These are phyloP conservation scores for Polyommatus icarus DNA, from an alignment of 2,888 invertebrate species.

Conservation along the genomic window DNA sequence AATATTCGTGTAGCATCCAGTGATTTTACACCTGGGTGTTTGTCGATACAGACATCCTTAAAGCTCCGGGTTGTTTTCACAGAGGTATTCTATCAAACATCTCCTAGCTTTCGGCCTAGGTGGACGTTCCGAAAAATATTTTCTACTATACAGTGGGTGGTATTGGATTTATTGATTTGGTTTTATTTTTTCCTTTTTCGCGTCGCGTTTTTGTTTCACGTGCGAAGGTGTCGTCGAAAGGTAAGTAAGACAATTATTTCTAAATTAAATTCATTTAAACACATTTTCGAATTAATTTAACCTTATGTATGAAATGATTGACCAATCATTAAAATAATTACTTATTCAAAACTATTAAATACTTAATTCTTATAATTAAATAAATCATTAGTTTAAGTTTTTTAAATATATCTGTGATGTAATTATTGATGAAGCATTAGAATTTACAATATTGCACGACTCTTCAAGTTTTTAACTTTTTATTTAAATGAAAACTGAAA, in stretches of 20 bases:
- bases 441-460: too few relatives aligned
- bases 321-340: neutral
- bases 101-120: conserved; percentile 17
- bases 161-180: neutral
- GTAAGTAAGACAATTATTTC: neutral
- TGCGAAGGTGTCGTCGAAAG: neutral
- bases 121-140: conserved; percentile 23
- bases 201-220: neutral
- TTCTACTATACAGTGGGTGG: neutral
- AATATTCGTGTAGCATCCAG: conserved; percentile 5
- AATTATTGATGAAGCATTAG: too few relatives aligned
- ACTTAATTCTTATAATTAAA: too few relatives aligned
- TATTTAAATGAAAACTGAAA: neutral
- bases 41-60: neutral
- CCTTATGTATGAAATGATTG: neutral
- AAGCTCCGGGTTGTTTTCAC: neutral
- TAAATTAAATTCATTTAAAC: neutral
- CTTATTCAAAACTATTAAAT: too few relatives aligned
- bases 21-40: neutral
- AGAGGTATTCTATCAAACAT: neutral
- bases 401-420: too few relatives aligned
- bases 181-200: neutral
- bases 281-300: neutral
- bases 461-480: neutral
- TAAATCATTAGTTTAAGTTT: too few relatives aligned